A percentile compares a stretch with the other conserved stretches of the same genome.
phyloP scores from a whole-genome alignment of 2,888 invertebrate species.

The Meteorus cinctellus region DNA sequence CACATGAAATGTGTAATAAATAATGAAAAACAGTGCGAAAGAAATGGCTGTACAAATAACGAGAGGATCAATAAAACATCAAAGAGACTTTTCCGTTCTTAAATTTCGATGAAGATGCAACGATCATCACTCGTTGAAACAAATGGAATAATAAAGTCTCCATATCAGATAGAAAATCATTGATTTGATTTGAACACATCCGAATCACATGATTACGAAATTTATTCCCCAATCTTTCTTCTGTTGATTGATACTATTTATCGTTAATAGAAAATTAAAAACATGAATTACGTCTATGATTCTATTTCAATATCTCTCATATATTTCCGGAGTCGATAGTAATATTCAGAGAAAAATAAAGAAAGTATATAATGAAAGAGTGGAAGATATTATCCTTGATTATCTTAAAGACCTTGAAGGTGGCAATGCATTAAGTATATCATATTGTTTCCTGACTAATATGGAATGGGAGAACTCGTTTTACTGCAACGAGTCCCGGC shows the following conservation, averaged over 20 bases:
- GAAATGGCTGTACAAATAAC: too few relatives aligned
- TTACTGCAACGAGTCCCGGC: constrained; percentile 46
- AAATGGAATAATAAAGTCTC: too few relatives aligned
- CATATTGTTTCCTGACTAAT: constrained; percentile 52
- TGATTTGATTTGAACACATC: too few relatives aligned
- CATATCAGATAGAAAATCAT: too few relatives aligned
- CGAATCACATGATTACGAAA: too few relatives aligned
- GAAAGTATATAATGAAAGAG: not conserved
- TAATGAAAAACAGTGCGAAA: not conserved
- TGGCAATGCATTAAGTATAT: constrained; percentile 37
- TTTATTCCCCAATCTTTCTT: too few relatives aligned
- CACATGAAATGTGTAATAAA: not conserved
- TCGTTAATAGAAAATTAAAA: too few relatives aligned
- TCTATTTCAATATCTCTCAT: not conserved
- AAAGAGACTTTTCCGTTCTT: too few relatives aligned
- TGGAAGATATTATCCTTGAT: constrained; percentile 25
- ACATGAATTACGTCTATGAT: not conserved
- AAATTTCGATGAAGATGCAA: too few relatives aligned
- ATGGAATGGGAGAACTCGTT: constrained; percentile 54
- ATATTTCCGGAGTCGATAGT: not conserved
- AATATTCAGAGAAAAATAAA: constrained; percentile 5
- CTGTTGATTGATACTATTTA: too few relatives aligned
- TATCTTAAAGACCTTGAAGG: constrained; percentile 29
- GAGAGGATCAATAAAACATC: too few relatives aligned
- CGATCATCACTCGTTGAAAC: too few relatives aligned